phyloP scores from a whole-genome alignment of 2,797 vertebrate genomes.

The Sebastes trivittatus region DNA sequence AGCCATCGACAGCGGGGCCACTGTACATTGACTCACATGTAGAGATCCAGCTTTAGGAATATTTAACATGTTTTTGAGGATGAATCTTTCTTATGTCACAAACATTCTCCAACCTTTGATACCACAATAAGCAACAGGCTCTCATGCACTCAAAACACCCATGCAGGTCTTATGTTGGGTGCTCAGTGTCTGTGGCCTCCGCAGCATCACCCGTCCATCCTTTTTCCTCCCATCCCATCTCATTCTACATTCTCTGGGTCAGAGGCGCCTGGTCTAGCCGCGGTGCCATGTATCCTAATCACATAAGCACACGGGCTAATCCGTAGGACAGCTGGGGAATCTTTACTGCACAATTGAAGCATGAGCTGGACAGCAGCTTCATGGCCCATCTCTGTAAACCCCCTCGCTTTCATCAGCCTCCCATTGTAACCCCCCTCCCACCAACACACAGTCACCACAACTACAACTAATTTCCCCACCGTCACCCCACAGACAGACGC shows the following conservation, averaged over 20 bases:
- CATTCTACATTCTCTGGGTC: conserved; percentile 72
- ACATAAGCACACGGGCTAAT: conserved; percentile 85
- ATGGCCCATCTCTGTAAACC: conserved; percentile 65
- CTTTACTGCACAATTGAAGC: conserved; percentile 81
- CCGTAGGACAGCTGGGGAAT: conserved; percentile 86
- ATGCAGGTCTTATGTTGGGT: conserved; percentile 9
- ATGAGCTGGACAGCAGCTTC: conserved; percentile 77
- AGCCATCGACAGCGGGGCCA: neutral
- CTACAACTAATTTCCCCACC: conserved; percentile 48
- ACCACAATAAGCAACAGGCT: neutral
- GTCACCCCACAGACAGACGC: conserved; percentile 37
- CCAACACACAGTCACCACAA: conserved; percentile 20
- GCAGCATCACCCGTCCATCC: conserved; percentile 58
- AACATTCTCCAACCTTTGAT: neutral
- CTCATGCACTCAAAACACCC: neutral
- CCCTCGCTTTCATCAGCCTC: conserved; percentile 70
- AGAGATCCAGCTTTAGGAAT: neutral
- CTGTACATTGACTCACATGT: neutral
- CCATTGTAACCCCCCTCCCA: conserved; percentile 44
- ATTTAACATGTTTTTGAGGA: neutral
- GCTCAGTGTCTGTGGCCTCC: conserved; percentile 3
- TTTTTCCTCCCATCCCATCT: conserved; percentile 56
- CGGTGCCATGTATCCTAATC: conserved; percentile 86
- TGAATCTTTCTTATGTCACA: neutral
- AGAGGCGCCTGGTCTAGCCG: conserved; percentile 80